Base-by-base conservation (phyloP, 2,797 vertebrate species). In the Moxostoma hubbsi region DNA sequence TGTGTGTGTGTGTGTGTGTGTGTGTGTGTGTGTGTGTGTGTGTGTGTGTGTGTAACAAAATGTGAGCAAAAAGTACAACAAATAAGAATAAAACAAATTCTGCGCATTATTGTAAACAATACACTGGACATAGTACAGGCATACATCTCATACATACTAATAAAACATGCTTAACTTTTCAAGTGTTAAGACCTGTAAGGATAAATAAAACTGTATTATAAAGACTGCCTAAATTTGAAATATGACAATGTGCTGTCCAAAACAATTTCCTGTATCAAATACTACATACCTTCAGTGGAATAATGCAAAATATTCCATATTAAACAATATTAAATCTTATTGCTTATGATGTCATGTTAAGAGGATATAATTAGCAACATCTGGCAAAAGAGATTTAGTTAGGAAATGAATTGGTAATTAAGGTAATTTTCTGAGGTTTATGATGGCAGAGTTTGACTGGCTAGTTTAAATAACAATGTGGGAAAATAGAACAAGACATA, bases 381-480 rank as follows among this genome's bases (percentile, higher is more conserved):
- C 1, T 2, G 7, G 16, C 16, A 49, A 12, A 24, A 73, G 16
- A 36, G 16, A 72, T 58, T 71, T 47, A 71, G 24, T 10, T 13
- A 0, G 11, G 55, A 12, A 72, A 72, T 59, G 11, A 72, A 72
- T 49, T 15, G 15, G 45, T 10, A 24, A 24, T 24, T 24, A 6
- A 5, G 10, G 7, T 71, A 0, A 71, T 73, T 73, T 50, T 74
- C 11, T 18, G 63, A 65, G 43, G 51, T 11, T 18, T 65, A 36
- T 46, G 43, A 66, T 76, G 5, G 8, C 16, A 66, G 11, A 5
- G 43, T 51, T 73, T 62, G 18, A 8, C 57, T 36, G 63, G 15
- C 73, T 66, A 47, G 62, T 67, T 67, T 58, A 67, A 76, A 67
- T 67, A 47, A 76, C 63, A 58, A 58, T 53, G 45, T 15, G 63